Evolutionary conservation across 2,113 vertebrate genomes (phyloP), one percentile per base, ranked within the genome.

Genomic region (Empidonax traillii): DNA sequence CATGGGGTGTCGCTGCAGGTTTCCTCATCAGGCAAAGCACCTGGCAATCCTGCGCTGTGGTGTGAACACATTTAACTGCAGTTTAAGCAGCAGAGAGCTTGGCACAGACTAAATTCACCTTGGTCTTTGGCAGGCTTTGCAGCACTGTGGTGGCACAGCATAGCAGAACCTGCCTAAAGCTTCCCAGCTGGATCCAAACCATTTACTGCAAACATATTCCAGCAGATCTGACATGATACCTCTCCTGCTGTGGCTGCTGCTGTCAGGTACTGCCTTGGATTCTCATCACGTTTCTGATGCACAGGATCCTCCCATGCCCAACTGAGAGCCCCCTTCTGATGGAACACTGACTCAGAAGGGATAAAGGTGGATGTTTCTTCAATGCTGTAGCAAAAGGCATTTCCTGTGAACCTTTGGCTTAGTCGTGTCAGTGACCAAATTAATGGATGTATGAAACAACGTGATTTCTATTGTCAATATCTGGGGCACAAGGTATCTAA

Each of bases 131-230:
- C 51, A 81, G 52, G 47, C 71, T 82, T 82, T 23, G 31, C 74
- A 79, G 52, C 4, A 6, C 52, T 46, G 0, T 13, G 44, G n/a
- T 63, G 51, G 37, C 76, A 84, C 37, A 69, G 93, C 76, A 46
- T 39, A 62, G 73, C 16, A 6, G 41, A 84, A 91, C 37, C 37
- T 87, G 66, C 59, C 63, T n/a, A 56, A 79, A 69, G 37, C 41
- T 83, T 85, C 78, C 87, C 75, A 73, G 37, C 58, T 80, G 79
- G 71, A 79, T 85, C 72, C 72, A 76, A 90, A 82, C 8, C 14
- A 56, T 46, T 62, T 49, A 37, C n/a, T 56, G 28, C 49, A 56
- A 83, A 53, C 14, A 23, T 13, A 52, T 10, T 49, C 41, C 72
- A 79, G 30, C 4, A 65, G 46, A 65, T 37, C 2, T 73, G 66